A percentile compares a stretch with the other conserved stretches of the same genome.
Conservation (phyloP, 2,797 vertebrate genomes). For the Luscinia megarhynchos region DNA sequence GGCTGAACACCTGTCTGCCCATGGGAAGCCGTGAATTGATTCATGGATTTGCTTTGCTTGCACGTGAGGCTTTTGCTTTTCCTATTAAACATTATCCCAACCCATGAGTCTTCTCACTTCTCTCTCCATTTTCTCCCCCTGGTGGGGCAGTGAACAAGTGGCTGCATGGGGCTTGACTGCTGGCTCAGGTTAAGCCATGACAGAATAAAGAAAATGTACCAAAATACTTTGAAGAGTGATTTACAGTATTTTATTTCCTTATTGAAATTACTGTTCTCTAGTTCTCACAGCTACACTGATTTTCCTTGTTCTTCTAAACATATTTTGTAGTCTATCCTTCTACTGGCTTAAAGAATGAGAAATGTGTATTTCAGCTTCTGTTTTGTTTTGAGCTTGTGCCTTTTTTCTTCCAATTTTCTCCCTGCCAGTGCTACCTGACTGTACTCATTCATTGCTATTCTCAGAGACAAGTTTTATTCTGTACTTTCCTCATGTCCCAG, state of each 20-base stretch:
- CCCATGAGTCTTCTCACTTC: not conserved
- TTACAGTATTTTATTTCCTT: not conserved
- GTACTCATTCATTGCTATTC: not conserved
- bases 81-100: not conserved
- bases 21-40: not conserved
- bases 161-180: not conserved
- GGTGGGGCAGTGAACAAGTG: not conserved
- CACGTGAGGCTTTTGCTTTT: not conserved
- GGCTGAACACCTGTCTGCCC: not conserved
- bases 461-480: not conserved
- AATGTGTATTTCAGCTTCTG: not conserved
- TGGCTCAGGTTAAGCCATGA: accelerated
- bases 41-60: not conserved
- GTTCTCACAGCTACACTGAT: too few relatives aligned
- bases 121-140: not conserved
- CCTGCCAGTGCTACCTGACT: not conserved
- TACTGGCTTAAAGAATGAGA: not conserved
- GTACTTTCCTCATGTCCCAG: not conserved
- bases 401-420: not conserved
- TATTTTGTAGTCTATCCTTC: not conserved
- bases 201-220: not conserved
- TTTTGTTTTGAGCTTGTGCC: not conserved
- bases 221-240: not conserved
- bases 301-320: not conserved
- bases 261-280: not conserved